Conservation (phyloP, 2,888 invertebrate genomes). For the Lochmaea capreae region DNA sequence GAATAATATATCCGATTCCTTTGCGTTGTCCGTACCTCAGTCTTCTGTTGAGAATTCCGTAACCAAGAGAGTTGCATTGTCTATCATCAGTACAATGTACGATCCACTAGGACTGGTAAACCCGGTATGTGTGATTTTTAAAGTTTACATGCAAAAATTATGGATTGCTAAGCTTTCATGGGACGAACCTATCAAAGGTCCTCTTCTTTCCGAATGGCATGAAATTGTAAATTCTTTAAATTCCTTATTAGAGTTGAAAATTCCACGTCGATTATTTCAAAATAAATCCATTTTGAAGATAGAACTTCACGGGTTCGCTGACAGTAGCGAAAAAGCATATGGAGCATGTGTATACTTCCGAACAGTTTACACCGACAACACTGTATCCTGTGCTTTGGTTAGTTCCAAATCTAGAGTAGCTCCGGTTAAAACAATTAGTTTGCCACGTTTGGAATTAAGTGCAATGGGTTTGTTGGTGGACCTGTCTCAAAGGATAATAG, state of each 20-base stretch:
- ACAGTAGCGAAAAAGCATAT: constrained; percentile 16
- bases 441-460: constrained; percentile 22
- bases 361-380: not conserved
- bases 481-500: constrained; percentile 9
- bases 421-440: constrained; percentile 25
- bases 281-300: not conserved
- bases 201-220: not conserved
- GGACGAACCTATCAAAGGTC: constrained; percentile 20
- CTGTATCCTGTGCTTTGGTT: too few relatives aligned
- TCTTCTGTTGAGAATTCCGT: too few relatives aligned
- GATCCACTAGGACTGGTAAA: not conserved
- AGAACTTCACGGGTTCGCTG: constrained; percentile 27
- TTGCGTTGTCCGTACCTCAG: constrained; percentile 6
- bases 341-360: constrained; percentile 24
- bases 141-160: constrained; percentile 25
- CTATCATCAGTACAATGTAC: not conserved
- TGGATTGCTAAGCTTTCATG: constrained; percentile 24
- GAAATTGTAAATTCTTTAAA: not conserved
- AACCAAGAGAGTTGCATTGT: constrained; percentile 16
- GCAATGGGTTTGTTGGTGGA: constrained; percentile 21
- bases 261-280: constrained; percentile 1
- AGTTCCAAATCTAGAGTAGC: not conserved
- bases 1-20: not conserved
- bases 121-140: constrained; percentile 16
- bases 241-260: not conserved